A percentile compares a stretch with the other conserved stretches of the same genome.
These are phyloP conservation scores for Mixornis gularis DNA, from an alignment of 2,113 vertebrate genomes.

Conservation along the genomic window DNA sequence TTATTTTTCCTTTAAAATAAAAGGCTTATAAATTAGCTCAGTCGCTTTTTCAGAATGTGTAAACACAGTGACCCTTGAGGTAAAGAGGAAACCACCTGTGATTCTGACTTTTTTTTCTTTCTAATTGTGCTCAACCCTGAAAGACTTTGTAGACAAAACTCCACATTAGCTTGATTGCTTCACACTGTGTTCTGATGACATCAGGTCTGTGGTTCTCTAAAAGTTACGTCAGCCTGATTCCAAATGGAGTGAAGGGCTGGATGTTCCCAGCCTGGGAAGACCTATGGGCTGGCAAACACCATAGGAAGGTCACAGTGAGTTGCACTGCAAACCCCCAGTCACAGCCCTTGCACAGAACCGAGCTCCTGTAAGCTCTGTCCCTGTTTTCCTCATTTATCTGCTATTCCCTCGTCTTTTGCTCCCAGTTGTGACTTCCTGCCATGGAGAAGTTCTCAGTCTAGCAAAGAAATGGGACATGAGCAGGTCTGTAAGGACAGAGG, in stretches of 20 bases:
- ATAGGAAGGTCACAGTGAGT: neutral
- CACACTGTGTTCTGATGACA: neutral
- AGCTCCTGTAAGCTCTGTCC: neutral
- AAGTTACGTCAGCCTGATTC: neutral
- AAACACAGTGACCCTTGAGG: neutral
- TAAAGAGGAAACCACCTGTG: neutral
- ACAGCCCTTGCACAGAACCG: neutral
- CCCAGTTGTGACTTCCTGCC: neutral
- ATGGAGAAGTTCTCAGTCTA: neutral
- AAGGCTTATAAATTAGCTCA: neutral
- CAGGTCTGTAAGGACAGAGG: neutral
- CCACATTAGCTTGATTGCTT: conserved; percentile 39
- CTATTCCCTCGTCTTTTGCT: neutral
- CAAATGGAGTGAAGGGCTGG: neutral
- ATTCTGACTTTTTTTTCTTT: neutral
- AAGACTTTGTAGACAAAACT: conserved; percentile 19
- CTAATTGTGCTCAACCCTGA: neutral
- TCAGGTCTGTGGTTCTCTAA: neutral
- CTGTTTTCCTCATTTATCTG: neutral
- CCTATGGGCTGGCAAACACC: neutral
- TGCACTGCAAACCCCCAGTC: neutral
- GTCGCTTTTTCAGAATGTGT: neutral
- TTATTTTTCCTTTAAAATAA: neutral
- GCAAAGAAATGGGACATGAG: neutral
- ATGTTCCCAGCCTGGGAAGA: conserved; percentile 7